Evolutionary conservation across 2,797 vertebrate species (phyloP).

Genomic region (Gadopsis bispinosus): DNA sequence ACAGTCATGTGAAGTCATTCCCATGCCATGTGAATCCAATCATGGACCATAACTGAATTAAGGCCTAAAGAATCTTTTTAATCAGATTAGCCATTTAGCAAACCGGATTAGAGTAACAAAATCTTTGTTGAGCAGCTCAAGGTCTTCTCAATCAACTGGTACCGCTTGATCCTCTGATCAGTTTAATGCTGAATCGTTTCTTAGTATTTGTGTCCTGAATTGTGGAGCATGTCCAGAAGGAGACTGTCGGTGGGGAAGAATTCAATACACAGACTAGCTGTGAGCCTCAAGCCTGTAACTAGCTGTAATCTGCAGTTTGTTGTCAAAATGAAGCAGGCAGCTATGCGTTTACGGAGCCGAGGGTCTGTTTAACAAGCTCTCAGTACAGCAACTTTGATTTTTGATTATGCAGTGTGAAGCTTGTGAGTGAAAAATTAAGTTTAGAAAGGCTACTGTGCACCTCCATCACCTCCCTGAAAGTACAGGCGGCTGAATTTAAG

Average conservation of each 20-base stretch:
- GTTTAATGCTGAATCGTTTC: conserved; percentile 60
- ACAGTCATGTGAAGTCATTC: conserved; percentile 82
- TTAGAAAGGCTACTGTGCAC: conserved; percentile 33
- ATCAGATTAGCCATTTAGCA: conserved; percentile 81
- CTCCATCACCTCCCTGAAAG: conserved; percentile 50
- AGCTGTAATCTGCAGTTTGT: conserved; percentile 56
- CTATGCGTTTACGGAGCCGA: conserved; percentile 37
- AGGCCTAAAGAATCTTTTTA: conserved; percentile 75
- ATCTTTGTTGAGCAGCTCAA: conserved; percentile 70
- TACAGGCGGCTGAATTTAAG: conserved; percentile 46
- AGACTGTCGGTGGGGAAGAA: conserved; percentile 32
- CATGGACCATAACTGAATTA: conserved; percentile 78
- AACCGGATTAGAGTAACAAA: conserved; percentile 80
- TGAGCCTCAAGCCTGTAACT: conserved; percentile 23
- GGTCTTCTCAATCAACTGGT: conserved; percentile 73
- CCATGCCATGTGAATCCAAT: conserved; percentile 81
- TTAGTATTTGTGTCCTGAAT: conserved; percentile 45
- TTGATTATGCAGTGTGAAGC: conserved; percentile 61
- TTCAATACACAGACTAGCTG: conserved; percentile 33
- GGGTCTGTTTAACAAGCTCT: conserved; percentile 46
- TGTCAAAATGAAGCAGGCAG: conserved; percentile 46
- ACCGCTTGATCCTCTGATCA: conserved; percentile 71
- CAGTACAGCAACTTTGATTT: conserved; percentile 22
- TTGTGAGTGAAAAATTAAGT: conserved; percentile 45
- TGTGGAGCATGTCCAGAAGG: conserved; percentile 28